These are phyloP conservation scores for Rhogogaster chlorosoma DNA, from an alignment of 2,888 invertebrate species.

Conservation along the genomic window DNA sequence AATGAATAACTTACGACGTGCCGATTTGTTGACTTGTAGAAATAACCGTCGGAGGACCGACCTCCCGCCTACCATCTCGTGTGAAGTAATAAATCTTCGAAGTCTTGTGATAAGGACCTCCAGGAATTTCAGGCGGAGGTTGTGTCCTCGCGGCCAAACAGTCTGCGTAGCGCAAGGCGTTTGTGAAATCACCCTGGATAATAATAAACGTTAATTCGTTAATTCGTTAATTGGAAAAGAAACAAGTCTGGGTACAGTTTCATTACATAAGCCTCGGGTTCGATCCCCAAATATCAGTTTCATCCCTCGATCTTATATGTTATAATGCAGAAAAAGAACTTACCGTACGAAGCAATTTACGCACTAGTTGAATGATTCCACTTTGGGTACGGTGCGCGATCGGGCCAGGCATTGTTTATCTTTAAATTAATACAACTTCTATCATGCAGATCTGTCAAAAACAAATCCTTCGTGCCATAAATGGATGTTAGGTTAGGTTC, in stretches of 20 bases:
- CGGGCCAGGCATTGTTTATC: slow-evolving; percentile 49
- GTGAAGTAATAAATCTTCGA: slow-evolving; percentile 91
- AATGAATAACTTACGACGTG: slow-evolving; percentile 77
- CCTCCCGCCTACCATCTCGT: slow-evolving; percentile 91
- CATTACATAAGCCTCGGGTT: background rate
- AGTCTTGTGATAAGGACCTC: slow-evolving; percentile 89
- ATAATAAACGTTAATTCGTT: background rate
- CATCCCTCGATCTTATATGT: background rate
- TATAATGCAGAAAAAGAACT: background rate
- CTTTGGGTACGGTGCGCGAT: slow-evolving; percentile 53
- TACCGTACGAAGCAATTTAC: slow-evolving; percentile 52
- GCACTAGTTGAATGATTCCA: slow-evolving; percentile 40
- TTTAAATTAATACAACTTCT: background rate
- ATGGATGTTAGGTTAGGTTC: background rate
- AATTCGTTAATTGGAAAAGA: background rate
- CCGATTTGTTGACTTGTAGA: slow-evolving; percentile 76
- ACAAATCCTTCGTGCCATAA: slow-evolving; percentile 9
- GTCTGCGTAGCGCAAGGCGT: slow-evolving; percentile 85
- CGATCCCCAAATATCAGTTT: background rate
- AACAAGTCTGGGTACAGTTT: background rate
- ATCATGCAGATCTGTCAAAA: slow-evolving; percentile 23
- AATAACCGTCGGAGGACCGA: slow-evolving; percentile 84
- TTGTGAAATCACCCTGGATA: slow-evolving; percentile 54
- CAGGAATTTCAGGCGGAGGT: slow-evolving; percentile 90
- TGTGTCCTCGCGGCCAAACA: slow-evolving; percentile 87